These are phyloP conservation scores for Melozone crissalis DNA, from an alignment of 2,113 vertebrate species.

Conservation along the genomic window DNA sequence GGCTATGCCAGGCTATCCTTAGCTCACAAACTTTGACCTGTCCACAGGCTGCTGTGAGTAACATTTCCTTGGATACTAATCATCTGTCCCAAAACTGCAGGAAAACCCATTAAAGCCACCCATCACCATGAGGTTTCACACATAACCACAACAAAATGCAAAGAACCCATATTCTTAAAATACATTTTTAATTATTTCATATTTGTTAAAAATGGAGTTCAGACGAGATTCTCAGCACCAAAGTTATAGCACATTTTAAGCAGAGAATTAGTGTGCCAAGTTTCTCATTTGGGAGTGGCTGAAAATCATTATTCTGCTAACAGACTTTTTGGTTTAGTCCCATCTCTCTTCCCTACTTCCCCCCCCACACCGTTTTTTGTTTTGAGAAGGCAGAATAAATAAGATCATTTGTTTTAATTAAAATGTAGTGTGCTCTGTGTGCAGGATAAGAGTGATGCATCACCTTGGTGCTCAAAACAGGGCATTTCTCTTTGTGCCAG, in stretches of 20 bases:
- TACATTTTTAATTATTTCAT: neutral
- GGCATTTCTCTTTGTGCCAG: neutral
- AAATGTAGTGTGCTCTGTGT: neutral
- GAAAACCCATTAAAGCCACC: neutral
- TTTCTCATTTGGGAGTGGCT: neutral
- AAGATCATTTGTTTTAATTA: neutral
- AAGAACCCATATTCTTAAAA: neutral
- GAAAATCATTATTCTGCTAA: neutral
- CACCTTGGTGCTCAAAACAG: neutral
- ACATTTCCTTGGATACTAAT: neutral
- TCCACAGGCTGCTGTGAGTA: neutral
- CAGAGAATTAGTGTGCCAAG: neutral
- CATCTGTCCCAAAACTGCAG: neutral
- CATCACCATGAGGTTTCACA: neutral
- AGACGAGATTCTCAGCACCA: neutral
- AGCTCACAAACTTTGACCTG: neutral
- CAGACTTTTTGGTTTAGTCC: neutral
- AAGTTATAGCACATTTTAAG: neutral
- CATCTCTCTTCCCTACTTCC: accelerated
- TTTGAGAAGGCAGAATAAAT: neutral
- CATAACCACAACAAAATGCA: neutral
- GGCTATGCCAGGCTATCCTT: neutral
- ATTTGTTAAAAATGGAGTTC: neutral
- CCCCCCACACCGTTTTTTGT: accelerated
- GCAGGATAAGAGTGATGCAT: neutral